phyloP scores from a whole-genome alignment of 2,113 vertebrate genomes.

The Nyctibius bracteatus region DNA sequence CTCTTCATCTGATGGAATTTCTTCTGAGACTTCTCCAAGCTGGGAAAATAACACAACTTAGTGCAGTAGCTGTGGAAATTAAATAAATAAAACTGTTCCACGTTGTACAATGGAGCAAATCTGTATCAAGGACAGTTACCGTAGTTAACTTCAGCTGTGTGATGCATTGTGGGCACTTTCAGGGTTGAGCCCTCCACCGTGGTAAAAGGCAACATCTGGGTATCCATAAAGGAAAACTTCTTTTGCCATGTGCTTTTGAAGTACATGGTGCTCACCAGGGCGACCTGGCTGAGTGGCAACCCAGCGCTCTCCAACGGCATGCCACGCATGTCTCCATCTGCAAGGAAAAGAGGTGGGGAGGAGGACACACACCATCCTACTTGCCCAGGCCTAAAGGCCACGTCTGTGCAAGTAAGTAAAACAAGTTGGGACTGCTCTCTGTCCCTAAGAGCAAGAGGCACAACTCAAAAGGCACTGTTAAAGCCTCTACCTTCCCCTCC shows the following conservation, averaged over 20 bases:
- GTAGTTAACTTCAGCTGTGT: conserved; percentile 81
- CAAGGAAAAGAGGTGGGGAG: background rate
- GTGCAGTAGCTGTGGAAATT: background rate
- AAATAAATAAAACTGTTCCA: background rate
- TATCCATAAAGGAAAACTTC: conserved; percentile 80
- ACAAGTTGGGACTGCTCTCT: background rate
- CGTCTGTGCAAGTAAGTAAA: background rate
- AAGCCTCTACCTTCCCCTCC: background rate
- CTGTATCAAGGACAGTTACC: conserved; percentile 71
- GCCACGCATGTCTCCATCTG: conserved; percentile 10
- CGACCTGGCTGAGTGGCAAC: conserved; percentile 63
- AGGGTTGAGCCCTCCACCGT: conserved; percentile 71
- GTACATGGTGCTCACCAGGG: conserved; percentile 79
- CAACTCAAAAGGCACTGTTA: background rate
- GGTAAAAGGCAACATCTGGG: conserved; percentile 83
- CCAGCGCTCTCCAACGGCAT: background rate
- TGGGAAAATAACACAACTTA: background rate
- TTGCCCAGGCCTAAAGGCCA: background rate
- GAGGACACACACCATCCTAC: background rate
- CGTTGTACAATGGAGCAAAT: background rate
- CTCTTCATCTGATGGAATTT: background rate
- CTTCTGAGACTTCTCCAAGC: background rate
- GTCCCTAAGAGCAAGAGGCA: background rate
- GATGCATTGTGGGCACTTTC: conserved; percentile 90
- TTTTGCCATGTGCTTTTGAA: conserved; percentile 88